Percentiles rank a stretch among this genome's conserved stretches.
Conservation (phyloP, 2,797 vertebrate genomes). For the Pristis pectinata region DNA sequence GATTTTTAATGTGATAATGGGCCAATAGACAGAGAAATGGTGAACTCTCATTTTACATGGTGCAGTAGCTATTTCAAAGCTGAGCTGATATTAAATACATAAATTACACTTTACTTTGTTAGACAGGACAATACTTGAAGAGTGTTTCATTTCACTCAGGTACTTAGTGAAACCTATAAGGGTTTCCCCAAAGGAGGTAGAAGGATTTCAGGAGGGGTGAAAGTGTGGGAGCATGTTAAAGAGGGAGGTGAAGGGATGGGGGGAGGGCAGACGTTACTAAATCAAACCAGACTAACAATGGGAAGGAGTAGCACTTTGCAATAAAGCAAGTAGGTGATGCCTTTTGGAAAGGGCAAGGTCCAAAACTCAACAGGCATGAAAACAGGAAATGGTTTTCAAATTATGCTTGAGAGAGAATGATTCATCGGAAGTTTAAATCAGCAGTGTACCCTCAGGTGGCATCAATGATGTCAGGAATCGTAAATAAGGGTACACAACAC, state of each 20-base stretch:
- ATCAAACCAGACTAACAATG: background rate
- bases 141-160: conserved; percentile 22
- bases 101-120: conserved; percentile 14
- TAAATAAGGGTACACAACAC: conserved; percentile 6
- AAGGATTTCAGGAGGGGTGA: background rate
- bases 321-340: conserved; percentile 11
- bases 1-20: conserved; percentile 20
- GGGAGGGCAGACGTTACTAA: background rate
- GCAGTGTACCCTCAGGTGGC: conserved; percentile 2
- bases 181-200: background rate
- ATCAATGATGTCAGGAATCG: conserved; percentile 1
- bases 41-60: background rate
- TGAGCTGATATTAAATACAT: conserved; percentile 15
- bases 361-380: conserved; percentile 12
- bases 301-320: background rate
- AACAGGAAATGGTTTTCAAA: conserved; percentile 9
- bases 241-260: background rate
- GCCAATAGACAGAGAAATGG: background rate
- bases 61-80: background rate
- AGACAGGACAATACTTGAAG: background rate
- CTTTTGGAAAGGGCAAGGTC: background rate
- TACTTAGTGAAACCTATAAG: background rate
- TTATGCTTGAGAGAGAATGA: background rate
- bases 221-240: background rate
- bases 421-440: conserved; percentile 12